Conservation (phyloP, 2,113 vertebrate species). For the Tachuris rubrigastra region DNA sequence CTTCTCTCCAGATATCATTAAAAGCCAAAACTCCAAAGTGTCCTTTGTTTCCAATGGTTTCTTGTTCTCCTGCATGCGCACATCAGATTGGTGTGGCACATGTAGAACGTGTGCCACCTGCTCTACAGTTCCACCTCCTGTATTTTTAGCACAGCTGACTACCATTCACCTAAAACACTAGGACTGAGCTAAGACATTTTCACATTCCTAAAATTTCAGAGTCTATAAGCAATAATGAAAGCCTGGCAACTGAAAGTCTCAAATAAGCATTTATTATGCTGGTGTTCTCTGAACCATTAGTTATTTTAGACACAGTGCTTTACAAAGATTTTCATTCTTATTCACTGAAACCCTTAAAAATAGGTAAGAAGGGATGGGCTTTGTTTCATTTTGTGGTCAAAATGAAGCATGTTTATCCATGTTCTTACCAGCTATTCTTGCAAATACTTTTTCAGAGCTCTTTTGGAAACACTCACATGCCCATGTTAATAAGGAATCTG, state of each 20-base stretch:
- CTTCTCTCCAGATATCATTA: not conserved
- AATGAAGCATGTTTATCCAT: not conserved
- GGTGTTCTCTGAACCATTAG: not conserved
- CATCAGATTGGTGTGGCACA: fast-evolving
- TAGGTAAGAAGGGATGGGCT: not conserved
- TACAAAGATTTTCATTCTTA: not conserved
- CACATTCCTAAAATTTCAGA: not conserved
- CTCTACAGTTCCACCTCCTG: not conserved
- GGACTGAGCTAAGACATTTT: not conserved
- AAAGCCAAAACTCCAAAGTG: not conserved
- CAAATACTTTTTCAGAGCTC: not conserved
- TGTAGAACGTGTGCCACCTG: not conserved
- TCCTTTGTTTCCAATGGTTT: not conserved
- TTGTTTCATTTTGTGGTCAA: not conserved
- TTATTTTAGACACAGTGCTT: not conserved
- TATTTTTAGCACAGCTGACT: not conserved
- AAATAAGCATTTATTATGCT: not conserved
- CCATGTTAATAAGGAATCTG: not conserved
- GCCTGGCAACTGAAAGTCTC: not conserved
- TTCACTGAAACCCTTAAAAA: not conserved
- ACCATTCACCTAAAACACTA: not conserved
- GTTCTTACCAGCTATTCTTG: not conserved
- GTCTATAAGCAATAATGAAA: not conserved
- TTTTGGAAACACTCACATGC: not conserved
- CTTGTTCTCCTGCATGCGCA: not conserved